A percentile compares a stretch with the other conserved stretches of the same genome.
Conservation (phyloP, 2,888 invertebrate genomes). For the Rhagonycha fulva region DNA sequence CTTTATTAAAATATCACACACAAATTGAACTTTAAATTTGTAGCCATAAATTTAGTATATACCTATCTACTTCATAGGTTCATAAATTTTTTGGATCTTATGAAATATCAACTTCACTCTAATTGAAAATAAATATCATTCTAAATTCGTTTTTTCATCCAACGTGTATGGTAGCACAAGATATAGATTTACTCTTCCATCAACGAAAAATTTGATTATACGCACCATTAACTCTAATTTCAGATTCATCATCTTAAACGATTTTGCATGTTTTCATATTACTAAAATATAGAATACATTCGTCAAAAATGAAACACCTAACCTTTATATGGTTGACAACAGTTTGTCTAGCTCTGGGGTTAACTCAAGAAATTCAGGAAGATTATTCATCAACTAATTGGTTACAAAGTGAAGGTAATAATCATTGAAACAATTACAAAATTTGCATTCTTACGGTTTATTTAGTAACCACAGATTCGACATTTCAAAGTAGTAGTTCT, state of each 20-base stretch:
- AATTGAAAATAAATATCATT: neutral
- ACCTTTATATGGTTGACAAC: constrained; percentile 14
- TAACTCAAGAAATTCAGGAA: constrained; percentile 14
- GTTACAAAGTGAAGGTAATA: constrained; percentile 16
- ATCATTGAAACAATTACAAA: neutral
- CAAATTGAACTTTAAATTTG: neutral
- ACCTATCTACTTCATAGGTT: neutral
- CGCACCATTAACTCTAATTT: constrained; percentile 16
- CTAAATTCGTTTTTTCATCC: neutral
- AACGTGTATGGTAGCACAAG: neutral
- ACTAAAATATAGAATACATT: neutral
- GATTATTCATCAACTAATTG: constrained; percentile 14
- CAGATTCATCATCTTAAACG: constrained; percentile 15
- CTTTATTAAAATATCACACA: neutral
- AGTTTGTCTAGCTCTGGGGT: constrained; percentile 9
- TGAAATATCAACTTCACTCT: neutral
- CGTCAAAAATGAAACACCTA: constrained; percentile 7
- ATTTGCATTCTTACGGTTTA: neutral
- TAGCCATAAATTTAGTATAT: neutral
- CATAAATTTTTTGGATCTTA: neutral
- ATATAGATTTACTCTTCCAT: neutral
- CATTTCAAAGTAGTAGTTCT: constrained; percentile 14
- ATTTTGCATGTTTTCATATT: constrained; percentile 17
- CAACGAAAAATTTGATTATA: neutral
- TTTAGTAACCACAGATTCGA: constrained; percentile 17